Conservation (phyloP, 2,888 invertebrate genomes). For the Erebia aethiops region DNA sequence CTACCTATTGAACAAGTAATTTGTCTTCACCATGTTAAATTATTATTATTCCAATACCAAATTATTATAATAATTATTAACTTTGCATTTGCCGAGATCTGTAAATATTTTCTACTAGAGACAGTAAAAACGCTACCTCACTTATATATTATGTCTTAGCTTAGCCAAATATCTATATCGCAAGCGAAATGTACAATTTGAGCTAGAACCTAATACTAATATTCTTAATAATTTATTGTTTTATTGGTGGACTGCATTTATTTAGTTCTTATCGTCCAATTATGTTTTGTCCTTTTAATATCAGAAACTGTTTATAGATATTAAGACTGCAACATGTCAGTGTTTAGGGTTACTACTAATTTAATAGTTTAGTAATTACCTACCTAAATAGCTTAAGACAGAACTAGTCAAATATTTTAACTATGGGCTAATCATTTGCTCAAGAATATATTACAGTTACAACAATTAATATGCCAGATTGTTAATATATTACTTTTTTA, state of each 20-base stretch:
- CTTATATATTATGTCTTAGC: slow-evolving; percentile 77
- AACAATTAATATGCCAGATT: slow-evolving; percentile 37
- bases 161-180: slow-evolving; percentile 68
- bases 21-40: slow-evolving; percentile 46
- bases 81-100: slow-evolving; percentile 69
- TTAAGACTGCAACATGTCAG: slow-evolving; percentile 78
- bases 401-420: slow-evolving; percentile 78
- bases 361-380: slow-evolving; percentile 59
- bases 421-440: slow-evolving; percentile 67
- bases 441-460: slow-evolving; percentile 47
- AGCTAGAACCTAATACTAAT: slow-evolving; percentile 32
- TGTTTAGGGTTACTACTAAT: slow-evolving; percentile 58
- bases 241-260: slow-evolving; percentile 13
- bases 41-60: slow-evolving; percentile 67
- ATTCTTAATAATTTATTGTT: slow-evolving; percentile 24
- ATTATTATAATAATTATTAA: slow-evolving; percentile 52
- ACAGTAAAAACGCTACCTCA: slow-evolving; percentile 82
- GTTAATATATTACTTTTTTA: slow-evolving; percentile 39
- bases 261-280: slow-evolving; percentile 20
- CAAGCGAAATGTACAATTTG: slow-evolving; percentile 43
- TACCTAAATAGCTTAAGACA: slow-evolving; percentile 65
- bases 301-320: slow-evolving; percentile 44
- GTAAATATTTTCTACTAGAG: slow-evolving; percentile 81
- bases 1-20: slow-evolving; percentile 37
- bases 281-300: slow-evolving; percentile 24